Base-by-base conservation (phyloP, 2,888 invertebrate genomes). In the Ochropacha duplaris region DNA sequence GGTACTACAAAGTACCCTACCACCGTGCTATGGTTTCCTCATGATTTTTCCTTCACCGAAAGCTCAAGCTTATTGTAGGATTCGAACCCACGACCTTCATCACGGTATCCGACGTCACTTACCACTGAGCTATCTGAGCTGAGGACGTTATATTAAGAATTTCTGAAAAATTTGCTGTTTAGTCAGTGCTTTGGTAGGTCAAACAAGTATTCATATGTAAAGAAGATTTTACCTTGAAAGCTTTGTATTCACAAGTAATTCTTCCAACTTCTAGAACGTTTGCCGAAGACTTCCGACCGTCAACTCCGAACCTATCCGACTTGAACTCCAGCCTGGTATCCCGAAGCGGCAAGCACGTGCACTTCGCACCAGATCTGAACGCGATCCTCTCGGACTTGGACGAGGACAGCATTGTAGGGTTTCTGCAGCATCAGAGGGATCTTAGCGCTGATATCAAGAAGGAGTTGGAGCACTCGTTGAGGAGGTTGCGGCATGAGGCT, bases 361-460 rank as follows among this genome's bases (percentile, higher is more conserved):
- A 96, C 77, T 95, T 96, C 74, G 95, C 96, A 16, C 96, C 97
- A 0, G 95, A 96, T 78, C 93, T 96, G 49, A 90, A 87, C 69
- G 94, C 90, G 55, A 89, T 94, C 57, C 86, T 94, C 58, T 93
- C 93, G 57, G 93, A 94, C 54, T 93, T 96, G 50, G 96, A 96
- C 61, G 93, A 94, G 74, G 94, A 94, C 12, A 93, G 93, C 24
- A 85, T 95, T 12, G 85, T 93, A 36, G 93, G 93, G 51, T 94
- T 94, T 72, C 86, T 95, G 14, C 94, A 94, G 57, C 79, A 84
- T n/a, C 90, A 90, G 71, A 71, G 87, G 9, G 92, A 94, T 70
- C 71, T 94, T 36, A 92, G 94, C 57, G 83, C 92, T 0, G 94
- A 94, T 66, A 88, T 96, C 58, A 94, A 94, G 75, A 93, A 93